These are phyloP conservation scores for Laterallus jamaicensis DNA, from an alignment of 2,113 vertebrate genomes.

Conservation along the genomic window DNA sequence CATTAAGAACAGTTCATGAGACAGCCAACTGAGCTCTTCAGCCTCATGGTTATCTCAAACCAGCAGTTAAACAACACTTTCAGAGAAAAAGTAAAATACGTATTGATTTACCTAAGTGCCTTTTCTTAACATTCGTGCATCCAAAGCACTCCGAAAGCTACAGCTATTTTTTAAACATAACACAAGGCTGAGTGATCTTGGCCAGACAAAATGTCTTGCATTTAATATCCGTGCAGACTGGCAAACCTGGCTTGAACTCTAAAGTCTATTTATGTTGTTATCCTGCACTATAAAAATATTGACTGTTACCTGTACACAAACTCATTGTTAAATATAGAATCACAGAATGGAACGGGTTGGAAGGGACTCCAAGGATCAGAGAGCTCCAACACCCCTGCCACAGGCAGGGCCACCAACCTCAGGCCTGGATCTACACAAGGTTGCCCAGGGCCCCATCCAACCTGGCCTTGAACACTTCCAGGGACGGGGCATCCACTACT, in stretches of 20 bases:
- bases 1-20: slow-evolving; percentile 60
- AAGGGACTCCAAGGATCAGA: too few species aligned
- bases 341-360: too few species aligned
- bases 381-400: too few species aligned
- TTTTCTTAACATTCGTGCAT: background rate
- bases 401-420: too few species aligned
- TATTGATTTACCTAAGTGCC: slow-evolving; percentile 8
- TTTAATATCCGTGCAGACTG: background rate
- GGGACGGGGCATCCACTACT: too few species aligned
- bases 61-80: background rate
- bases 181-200: background rate
- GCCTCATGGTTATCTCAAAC: background rate
- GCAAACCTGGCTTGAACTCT: background rate
- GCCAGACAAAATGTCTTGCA: background rate
- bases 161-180: background rate
- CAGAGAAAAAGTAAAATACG: background rate
- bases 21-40: background rate
- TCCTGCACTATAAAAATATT: background rate
- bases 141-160: background rate
- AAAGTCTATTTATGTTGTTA: background rate
- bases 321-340: background rate
- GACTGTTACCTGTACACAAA: background rate
- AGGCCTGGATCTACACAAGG: too few species aligned
- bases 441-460: too few species aligned
- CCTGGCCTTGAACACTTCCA: too few species aligned